Percentiles rank a stretch among this genome's conserved stretches.
Conservation (phyloP, 2,797 vertebrate species). For the Dermochelys coriacea region DNA sequence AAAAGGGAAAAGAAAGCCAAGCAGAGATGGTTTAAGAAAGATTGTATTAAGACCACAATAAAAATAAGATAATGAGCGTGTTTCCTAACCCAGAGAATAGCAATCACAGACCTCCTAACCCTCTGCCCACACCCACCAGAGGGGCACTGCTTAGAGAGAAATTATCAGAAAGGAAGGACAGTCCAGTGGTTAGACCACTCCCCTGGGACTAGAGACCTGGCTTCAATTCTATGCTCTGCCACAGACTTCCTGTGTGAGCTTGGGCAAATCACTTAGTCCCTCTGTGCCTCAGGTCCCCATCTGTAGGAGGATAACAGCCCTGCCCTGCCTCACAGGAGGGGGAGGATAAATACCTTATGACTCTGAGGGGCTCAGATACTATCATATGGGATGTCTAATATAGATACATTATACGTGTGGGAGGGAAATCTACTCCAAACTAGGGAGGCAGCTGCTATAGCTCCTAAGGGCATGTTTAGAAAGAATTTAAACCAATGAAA, state of each 20-base stretch:
- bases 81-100: background rate
- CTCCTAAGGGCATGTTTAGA: background rate
- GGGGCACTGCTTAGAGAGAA: background rate
- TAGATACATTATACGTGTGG: background rate
- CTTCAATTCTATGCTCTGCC: background rate
- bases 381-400: background rate
- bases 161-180: background rate
- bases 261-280: background rate
- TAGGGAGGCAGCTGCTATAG: background rate
- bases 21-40: background rate
- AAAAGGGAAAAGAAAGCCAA: background rate
- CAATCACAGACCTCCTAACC: background rate
- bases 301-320: background rate
- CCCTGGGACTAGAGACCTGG: background rate
- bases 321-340: background rate
- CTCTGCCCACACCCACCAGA: background rate
- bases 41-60: background rate
- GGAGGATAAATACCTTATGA: background rate
- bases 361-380: background rate
- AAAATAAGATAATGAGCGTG: background rate
- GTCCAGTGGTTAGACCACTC: background rate
- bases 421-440: background rate
- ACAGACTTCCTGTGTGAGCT: background rate
- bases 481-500: background rate
- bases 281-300: background rate